Base-by-base conservation (phyloP, 2,888 invertebrate genomes). In the Glyphotaelius pellucidus region DNA sequence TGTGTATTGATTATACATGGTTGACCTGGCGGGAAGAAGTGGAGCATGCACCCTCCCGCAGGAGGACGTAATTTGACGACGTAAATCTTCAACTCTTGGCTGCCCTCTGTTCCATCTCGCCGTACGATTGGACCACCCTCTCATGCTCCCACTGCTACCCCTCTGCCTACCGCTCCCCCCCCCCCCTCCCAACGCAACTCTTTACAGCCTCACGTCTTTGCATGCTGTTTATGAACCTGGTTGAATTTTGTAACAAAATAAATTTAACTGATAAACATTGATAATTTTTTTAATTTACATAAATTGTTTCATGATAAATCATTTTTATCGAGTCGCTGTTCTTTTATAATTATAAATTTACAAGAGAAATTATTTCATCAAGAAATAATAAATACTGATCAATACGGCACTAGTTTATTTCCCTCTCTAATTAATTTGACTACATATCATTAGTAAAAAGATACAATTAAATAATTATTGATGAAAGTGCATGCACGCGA, bases 61-160 rank as follows among this genome's bases (percentile, higher is more conserved):
- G 81, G 80, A 93, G 92, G 93, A 93, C 91, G 93, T 93, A 93
- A 93, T 93, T 93, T 93, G 93, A 93, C 93, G 93, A 93, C 93
- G 93, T 93, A 93, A 93, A 93, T 93, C 93, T 93, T 93, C 93
- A 93, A 93, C 93, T 93, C 91, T 92, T 93, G 93, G 93, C 93
- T 92, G 93, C 93, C 93, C 92, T 91, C 90, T 80, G 42, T 91
- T 92, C 92, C 91, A 91, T 92, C 92, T 93, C 92, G 93, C 91
- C 81, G 90, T 92, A 91, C 91, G 92, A 90, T 91, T 91, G 80
- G 35, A 85, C 91, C 90, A 30, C 91, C 91, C 90, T 15, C 38
- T 67, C 25, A 87, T 81, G 90, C 52, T 88, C 92, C 91, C 52
- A 4, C 32, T 79, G 79, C 89, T 67, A 38, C 91, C 92, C 90